Percentiles rank a stretch among this genome's conserved stretches.
Evolutionary conservation across 1,140 invertebrate genomes (phyloP).

Genomic region (Drosophila pruinosa): DNA sequence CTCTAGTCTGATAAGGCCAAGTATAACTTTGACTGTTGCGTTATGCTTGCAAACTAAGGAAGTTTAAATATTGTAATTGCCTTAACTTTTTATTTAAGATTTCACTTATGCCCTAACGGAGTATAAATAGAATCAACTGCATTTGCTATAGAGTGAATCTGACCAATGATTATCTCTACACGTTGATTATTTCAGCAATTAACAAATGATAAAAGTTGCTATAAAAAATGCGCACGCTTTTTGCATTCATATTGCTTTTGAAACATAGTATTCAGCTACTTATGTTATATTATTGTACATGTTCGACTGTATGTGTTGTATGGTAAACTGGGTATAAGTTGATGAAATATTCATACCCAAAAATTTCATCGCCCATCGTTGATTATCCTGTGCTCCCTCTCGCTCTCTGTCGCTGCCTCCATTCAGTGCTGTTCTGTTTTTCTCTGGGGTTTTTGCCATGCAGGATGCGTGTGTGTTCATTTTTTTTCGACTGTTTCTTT

Average conservation of each 20-base stretch:
- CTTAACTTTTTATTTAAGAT: no score
- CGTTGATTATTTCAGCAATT: no score
- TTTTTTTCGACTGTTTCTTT: slow-evolving; percentile 43
- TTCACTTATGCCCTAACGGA: no score
- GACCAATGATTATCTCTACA: no score
- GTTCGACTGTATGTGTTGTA: background rate
- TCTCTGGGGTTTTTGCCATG: background rate
- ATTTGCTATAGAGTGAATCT: no score
- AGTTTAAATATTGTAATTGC: no score
- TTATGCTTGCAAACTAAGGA: no score
- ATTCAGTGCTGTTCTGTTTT: background rate
- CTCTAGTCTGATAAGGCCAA: no score
- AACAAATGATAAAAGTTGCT: no score
- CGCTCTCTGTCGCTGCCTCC: background rate
- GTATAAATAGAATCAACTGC: no score
- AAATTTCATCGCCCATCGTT: slow-evolving; percentile 11
- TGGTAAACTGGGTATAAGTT: background rate
- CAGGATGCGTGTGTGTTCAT: slow-evolving; percentile 57
- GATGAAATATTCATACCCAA: slow-evolving; percentile 13
- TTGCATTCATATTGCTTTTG: background rate
- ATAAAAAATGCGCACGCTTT: no score
- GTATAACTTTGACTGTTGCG: no score
- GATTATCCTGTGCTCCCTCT: background rate
- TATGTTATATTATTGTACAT: background rate
- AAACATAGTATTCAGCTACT: background rate